Base-by-base conservation (phyloP, 2,888 invertebrate genomes). In the Acrobasis repandana region DNA sequence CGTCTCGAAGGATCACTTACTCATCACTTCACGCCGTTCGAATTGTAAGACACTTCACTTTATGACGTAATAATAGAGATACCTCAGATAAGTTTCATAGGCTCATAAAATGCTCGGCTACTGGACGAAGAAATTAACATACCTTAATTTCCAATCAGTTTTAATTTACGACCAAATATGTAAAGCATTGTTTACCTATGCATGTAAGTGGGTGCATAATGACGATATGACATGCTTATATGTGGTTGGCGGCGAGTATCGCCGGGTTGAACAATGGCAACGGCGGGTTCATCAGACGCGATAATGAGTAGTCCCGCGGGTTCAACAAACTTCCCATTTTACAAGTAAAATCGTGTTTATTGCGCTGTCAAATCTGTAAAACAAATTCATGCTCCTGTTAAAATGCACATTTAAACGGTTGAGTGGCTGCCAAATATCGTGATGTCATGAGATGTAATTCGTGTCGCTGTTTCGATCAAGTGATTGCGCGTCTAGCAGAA, bases 281-380 rank as follows among this genome's bases (percentile, higher is more conserved):
- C 79, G 80, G 80, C 83, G 85, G 84, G 89, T 88, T 87, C 90
- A 86, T 88, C 86, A 89, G 76, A 84, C 88, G 83, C 85, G 85
- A 88, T 90, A 90, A 90, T 90, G 85, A 88, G 85, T 84, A 81
- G 85, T 86, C 88, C 87, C 84, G 79, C 79, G 84, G 85, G 91
- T 88, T 90, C 91, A 90, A 90, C 78, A 88, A 90, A 90, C 91
- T 86, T 74, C 76, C 81, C 72, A 83, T 87, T 90, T 85, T 77
- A 86, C 86, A 82, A 76, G 75, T 77, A 69, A 86, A 88, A 83
- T 85, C 80, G 79, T 80, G 70, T 83, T 80, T 74, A 82, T 75
- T 74, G 76, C 78, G 74, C 76, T 76, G 76, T 76, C 79, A 76
- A 81, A 83, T 83, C 76, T 76, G 77, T 80, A 76, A 72, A 75